These are phyloP conservation scores for Tyrophagus putrescentiae DNA, from an alignment of 1,140 invertebrate species.

Conservation along the genomic window DNA sequence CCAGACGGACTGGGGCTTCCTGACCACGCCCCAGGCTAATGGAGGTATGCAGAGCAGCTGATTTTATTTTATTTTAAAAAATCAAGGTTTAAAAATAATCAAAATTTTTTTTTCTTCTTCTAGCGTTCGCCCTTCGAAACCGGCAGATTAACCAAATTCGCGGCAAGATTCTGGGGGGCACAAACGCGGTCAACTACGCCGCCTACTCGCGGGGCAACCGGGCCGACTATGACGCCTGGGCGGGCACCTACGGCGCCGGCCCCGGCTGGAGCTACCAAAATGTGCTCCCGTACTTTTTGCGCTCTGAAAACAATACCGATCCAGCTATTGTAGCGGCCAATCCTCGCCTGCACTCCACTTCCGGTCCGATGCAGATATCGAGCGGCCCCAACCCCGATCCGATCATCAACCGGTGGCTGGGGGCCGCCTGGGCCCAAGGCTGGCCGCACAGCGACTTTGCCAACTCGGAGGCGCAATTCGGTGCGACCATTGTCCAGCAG, in stretches of 20 bases:
- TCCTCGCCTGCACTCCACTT: neutral
- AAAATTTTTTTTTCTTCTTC: neutral
- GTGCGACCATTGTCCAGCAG: conserved; percentile 35
- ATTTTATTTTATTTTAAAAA: neutral
- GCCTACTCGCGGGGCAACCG: conserved; percentile 83
- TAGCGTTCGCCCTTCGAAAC: conserved; percentile 12
- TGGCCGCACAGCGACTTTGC: conserved; percentile 56
- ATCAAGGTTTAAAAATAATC: too few species aligned
- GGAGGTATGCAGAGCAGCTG: neutral
- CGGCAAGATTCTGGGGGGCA: conserved; percentile 61
- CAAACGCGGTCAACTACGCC: conserved; percentile 88
- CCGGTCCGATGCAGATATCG: conserved; percentile 49
- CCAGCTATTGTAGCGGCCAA: conserved; percentile 47
- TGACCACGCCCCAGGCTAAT: conserved; percentile 55
- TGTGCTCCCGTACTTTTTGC: conserved; percentile 48
- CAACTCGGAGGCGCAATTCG: conserved; percentile 49
- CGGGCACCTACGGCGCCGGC: conserved; percentile 43
- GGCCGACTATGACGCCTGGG: conserved; percentile 86
- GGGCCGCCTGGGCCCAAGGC: neutral
- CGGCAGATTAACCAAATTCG: conserved; percentile 36
- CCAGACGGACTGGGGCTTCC: conserved; percentile 56
- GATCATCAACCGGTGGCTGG: conserved; percentile 55
- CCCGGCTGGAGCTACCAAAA: conserved; percentile 60
- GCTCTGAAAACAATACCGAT: conserved; percentile 29
- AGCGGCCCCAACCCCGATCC: conserved; percentile 64